phyloP scores from a whole-genome alignment of 2,888 invertebrate genomes.

The Ophion slaviceki region DNA sequence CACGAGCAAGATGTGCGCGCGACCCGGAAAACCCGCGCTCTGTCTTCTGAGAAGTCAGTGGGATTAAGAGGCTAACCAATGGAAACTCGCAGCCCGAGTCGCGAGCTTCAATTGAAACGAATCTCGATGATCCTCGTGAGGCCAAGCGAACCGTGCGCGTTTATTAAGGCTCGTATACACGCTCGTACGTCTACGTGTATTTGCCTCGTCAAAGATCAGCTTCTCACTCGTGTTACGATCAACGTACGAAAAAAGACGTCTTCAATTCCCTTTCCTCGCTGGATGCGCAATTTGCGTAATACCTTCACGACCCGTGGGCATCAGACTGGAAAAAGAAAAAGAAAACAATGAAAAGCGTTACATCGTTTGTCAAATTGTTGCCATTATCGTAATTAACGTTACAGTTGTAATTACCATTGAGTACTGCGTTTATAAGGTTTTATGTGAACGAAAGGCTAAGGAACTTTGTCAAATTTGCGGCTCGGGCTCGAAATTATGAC shows the following conservation, averaged over 20 bases:
- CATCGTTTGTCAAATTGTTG: not conserved
- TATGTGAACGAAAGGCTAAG: not conserved
- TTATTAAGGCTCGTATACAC: not conserved
- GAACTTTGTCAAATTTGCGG: not conserved
- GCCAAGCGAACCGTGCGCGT: conserved; percentile 17
- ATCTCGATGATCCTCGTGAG: conserved; percentile 71
- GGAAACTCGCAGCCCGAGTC: conserved; percentile 69
- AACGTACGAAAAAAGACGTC: conserved; percentile 32
- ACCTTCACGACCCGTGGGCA: conserved; percentile 12
- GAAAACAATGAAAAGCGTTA: not conserved
- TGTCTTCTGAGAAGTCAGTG: conserved; percentile 68
- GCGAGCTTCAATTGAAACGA: conserved; percentile 79
- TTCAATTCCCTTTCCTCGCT: conserved; percentile 15
- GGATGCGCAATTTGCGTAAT: conserved; percentile 24
- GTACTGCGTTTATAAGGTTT: not conserved
- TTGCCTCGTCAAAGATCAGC: conserved; percentile 1
- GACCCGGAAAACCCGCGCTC: conserved; percentile 49
- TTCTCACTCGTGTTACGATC: not conserved
- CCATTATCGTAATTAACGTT: not conserved
- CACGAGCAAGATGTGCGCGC: conserved; percentile 58
- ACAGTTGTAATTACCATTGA: not conserved
- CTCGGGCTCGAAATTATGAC: too few species aligned
- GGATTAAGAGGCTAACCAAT: conserved; percentile 81
- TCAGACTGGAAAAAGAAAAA: conserved; percentile 32
- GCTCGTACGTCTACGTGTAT: not conserved